Conservation (phyloP, 37 sponge, comb jelly and placozoan species). For the Axinella damicornis region DNA sequence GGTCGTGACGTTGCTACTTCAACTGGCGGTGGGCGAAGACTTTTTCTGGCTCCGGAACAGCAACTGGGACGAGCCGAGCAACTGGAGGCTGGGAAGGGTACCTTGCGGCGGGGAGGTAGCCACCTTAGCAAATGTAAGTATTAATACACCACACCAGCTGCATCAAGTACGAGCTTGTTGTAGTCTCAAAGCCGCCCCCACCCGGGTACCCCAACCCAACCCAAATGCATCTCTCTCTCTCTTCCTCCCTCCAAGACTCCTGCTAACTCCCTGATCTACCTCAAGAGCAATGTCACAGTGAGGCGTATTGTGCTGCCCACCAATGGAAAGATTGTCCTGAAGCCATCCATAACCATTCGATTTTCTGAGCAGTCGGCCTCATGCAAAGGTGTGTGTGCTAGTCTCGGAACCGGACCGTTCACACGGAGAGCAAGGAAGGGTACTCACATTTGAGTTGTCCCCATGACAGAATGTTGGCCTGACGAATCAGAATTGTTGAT, state of each 20-base stretch:
- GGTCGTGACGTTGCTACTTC: conserved; percentile 16
- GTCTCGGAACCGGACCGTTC: too few relatives aligned
- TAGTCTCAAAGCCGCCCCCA: too few relatives aligned
- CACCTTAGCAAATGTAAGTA: conserved; percentile 30
- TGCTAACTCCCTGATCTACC: conserved; percentile 14
- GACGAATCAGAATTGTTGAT: too few relatives aligned
- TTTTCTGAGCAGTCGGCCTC: conserved; percentile 24
- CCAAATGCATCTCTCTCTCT: too few relatives aligned
- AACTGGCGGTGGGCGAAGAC: conserved; percentile 33
- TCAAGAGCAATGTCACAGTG: conserved; percentile 35
- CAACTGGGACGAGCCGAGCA: conserved; percentile 61
- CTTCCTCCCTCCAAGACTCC: not conserved
- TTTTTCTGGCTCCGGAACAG: conserved; percentile 60
- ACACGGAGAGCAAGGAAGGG: too few relatives aligned
- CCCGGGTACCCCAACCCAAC: too few relatives aligned
- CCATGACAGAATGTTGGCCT: too few relatives aligned
- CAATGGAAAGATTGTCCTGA: conserved; percentile 47
- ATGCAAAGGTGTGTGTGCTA: conserved; percentile 5
- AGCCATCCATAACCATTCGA: conserved; percentile 17
- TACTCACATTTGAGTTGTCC: too few relatives aligned
- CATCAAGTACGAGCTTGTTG: too few relatives aligned
- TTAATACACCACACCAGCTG: too few relatives aligned
- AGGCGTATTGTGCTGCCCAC: conserved; percentile 52
- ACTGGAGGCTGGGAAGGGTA: conserved; percentile 60
- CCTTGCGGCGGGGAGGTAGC: conserved; percentile 52